phyloP scores from a whole-genome alignment of 2,888 invertebrate species.

The Alitta virens region DNA sequence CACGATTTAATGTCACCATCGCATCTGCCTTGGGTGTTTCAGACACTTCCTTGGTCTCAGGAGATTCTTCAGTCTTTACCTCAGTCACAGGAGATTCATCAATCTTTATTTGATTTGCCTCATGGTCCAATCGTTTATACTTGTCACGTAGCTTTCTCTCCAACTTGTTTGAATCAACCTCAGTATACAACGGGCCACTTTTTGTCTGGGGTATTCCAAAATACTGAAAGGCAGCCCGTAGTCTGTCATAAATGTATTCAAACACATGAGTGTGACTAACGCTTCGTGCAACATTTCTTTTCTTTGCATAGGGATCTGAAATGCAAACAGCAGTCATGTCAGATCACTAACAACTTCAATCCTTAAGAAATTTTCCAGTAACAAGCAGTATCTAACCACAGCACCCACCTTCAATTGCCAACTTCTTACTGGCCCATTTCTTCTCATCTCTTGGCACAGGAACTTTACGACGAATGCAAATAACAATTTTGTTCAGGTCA shows the following conservation, averaged over 20 bases:
- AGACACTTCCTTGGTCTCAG: not conserved
- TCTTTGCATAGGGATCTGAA: conserved; percentile 59
- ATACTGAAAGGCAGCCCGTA: conserved; percentile 59
- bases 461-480: conserved; percentile 57
- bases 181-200: conserved; percentile 46
- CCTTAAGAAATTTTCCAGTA: too few species aligned
- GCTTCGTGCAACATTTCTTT: conserved; percentile 59
- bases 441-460: conserved; percentile 60
- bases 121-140: not conserved
- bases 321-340: conserved; percentile 5
- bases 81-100: not conserved
- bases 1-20: not conserved
- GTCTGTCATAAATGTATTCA: conserved; percentile 59
- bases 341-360: conserved; percentile 19
- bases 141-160: conserved; percentile 10
- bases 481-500: conserved; percentile 58
- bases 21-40: not conserved
- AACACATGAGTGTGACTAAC: conserved; percentile 57
- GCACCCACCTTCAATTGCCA: conserved; percentile 62
- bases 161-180: conserved; percentile 12
- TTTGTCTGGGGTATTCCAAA: conserved; percentile 58
- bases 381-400: not conserved
- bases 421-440: conserved; percentile 60
- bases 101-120: not conserved
- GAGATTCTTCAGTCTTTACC: conserved; percentile 1